Conservation (phyloP, 2,888 invertebrate genomes). For the Hemicrepidius hirtus region DNA sequence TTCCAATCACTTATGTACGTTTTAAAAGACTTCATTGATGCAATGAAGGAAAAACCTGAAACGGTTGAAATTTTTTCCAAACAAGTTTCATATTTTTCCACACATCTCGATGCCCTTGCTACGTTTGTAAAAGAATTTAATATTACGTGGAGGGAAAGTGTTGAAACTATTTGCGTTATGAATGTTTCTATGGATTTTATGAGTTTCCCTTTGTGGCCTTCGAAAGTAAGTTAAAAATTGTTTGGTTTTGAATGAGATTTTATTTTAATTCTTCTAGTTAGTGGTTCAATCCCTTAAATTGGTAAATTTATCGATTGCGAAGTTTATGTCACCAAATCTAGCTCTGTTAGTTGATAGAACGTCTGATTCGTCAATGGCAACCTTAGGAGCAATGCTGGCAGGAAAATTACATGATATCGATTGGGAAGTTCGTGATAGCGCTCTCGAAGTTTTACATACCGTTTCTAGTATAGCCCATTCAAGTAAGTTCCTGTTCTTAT, state of each 20-base stretch:
- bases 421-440: slow-evolving; percentile 88
- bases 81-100: slow-evolving; percentile 74
- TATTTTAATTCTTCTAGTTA: slow-evolving; percentile 77
- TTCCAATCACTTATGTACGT: slow-evolving; percentile 79
- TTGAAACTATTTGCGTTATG: slow-evolving; percentile 83
- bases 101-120: slow-evolving; percentile 80
- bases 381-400: slow-evolving; percentile 80
- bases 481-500: slow-evolving; percentile 82
- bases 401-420: slow-evolving; percentile 81
- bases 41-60: slow-evolving; percentile 60
- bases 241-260: too few species aligned
- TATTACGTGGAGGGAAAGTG: slow-evolving; percentile 85
- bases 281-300: slow-evolving; percentile 82
- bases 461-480: slow-evolving; percentile 81
- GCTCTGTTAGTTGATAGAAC: slow-evolving; percentile 82
- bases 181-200: slow-evolving; percentile 74
- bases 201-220: slow-evolving; percentile 73
- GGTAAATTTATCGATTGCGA: slow-evolving; percentile 81
- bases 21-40: slow-evolving; percentile 74
- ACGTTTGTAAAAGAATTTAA: slow-evolving; percentile 80
- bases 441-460: slow-evolving; percentile 82
- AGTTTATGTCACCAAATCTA: slow-evolving; percentile 86
- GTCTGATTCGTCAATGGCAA: slow-evolving; percentile 77
- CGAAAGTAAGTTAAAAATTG: slow-evolving; percentile 69
- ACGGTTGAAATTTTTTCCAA: slow-evolving; percentile 57